Conservation (phyloP, 2,113 vertebrate genomes). For the Percopsis transmontana region DNA sequence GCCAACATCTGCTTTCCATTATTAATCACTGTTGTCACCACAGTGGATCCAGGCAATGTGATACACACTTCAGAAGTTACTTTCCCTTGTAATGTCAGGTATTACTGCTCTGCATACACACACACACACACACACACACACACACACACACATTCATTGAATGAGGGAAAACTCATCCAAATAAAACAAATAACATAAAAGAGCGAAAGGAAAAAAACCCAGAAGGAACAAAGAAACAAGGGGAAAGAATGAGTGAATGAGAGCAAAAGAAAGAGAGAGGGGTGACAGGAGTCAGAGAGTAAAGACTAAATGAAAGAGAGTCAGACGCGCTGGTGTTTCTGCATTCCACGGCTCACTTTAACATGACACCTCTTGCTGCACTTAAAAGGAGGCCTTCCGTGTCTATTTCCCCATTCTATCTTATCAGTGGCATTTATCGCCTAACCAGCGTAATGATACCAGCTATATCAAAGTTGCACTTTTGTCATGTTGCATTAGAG, state of each 20-base stretch:
- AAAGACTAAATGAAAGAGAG: conserved; percentile 52
- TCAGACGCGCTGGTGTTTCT: conserved; percentile 32
- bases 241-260: conserved; percentile 9
- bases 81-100: conserved; percentile 63
- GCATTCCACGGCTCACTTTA: conserved; percentile 51
- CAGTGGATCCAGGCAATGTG: conserved; percentile 58
- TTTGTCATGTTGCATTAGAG: conserved; percentile 76
- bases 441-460: conserved; percentile 66
- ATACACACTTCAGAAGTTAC: conserved; percentile 72
- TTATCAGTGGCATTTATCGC: conserved; percentile 74
- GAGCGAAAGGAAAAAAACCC: background rate
- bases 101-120: conserved; percentile 29
- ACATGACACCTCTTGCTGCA: conserved; percentile 61
- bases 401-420: conserved; percentile 75
- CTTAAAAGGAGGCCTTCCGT: conserved; percentile 67
- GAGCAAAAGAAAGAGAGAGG: conserved; percentile 28
- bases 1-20: conserved; percentile 75
- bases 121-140: conserved; percentile 4
- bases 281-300: conserved; percentile 7
- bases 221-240: conserved; percentile 15
- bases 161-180: background rate
- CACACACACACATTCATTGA: conserved; percentile 6
- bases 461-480: conserved; percentile 77
- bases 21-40: conserved; percentile 77
- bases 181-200: background rate